Percentiles rank a stretch among this genome's conserved stretches.
Conservation (phyloP, 1,140 invertebrate species). For the Drosophila auraria region DNA sequence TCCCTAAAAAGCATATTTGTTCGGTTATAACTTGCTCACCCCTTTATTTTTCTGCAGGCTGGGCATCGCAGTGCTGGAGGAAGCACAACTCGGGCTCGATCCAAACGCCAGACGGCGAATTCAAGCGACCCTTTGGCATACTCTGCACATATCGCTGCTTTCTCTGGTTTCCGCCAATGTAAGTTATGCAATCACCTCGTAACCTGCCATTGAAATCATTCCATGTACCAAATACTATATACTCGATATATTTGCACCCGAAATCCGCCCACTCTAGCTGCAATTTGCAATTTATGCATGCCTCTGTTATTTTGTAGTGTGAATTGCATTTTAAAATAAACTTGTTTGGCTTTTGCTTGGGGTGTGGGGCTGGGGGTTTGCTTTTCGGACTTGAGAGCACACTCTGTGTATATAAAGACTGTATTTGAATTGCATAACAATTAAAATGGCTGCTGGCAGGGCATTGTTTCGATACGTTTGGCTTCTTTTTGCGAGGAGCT, state of each 20-base stretch:
- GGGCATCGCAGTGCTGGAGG: conserved; percentile 81
- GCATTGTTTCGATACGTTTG: conserved; percentile 40
- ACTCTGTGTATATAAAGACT: not conserved
- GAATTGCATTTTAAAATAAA: conserved; percentile 80
- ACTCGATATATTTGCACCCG: not conserved
- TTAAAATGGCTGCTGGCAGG: conserved; percentile 72
- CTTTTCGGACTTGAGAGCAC: conserved; percentile 29
- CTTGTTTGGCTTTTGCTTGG: conserved; percentile 40
- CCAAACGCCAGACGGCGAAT: conserved; percentile 82
- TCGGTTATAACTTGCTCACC: too few relatives aligned
- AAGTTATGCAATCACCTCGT: conserved; percentile 69
- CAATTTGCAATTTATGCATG: conserved; percentile 71
- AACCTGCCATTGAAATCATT: conserved; percentile 28
- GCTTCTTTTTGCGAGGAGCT: conserved; percentile 19
- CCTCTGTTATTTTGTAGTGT: conserved; percentile 68
- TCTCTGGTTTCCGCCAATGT: conserved; percentile 84
- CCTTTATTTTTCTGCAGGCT: conserved; percentile 50
- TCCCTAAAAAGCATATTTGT: not conserved
- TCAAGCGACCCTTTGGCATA: conserved; percentile 82
- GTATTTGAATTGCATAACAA: conserved; percentile 76
- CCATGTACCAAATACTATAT: not conserved
- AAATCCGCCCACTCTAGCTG: conserved; percentile 10
- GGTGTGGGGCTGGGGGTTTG: conserved; percentile 15
- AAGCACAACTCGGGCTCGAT: conserved; percentile 83
- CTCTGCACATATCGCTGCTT: conserved; percentile 84